Percentiles rank a stretch among this genome's conserved stretches.
Evolutionary conservation across 2,113 vertebrate species (phyloP).

Genomic region (Cheilinus undulatus): DNA sequence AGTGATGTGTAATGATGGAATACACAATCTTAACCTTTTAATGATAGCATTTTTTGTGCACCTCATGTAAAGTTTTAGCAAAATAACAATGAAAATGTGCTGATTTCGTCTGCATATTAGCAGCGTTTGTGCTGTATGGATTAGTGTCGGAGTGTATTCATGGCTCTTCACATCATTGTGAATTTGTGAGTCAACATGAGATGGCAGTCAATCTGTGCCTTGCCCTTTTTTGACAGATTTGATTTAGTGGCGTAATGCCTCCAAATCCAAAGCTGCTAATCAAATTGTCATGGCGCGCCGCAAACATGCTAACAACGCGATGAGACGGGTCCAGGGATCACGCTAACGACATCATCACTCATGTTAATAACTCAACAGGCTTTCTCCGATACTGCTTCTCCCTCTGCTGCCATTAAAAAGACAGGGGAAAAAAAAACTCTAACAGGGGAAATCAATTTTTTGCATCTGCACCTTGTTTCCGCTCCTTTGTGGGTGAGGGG

Average conservation of each 20-base stretch:
- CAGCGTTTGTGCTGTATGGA: slow-evolving; percentile 6
- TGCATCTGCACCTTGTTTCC: slow-evolving; percentile 57
- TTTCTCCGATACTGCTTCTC: slow-evolving; percentile 50
- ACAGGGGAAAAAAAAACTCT: slow-evolving; percentile 11
- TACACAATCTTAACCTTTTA: no score
- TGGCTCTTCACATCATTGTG: slow-evolving; percentile 19
- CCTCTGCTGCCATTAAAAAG: slow-evolving; percentile 34
- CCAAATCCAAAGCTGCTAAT: slow-evolving; percentile 61
- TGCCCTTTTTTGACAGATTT: slow-evolving; percentile 61
- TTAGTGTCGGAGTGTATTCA: slow-evolving; percentile 1
- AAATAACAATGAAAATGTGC: slow-evolving; percentile 3
- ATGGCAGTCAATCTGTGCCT: slow-evolving; percentile 39
- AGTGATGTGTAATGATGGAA: no score
- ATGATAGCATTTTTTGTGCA: no score
- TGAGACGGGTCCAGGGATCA: slow-evolving; percentile 53
- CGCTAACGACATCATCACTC: slow-evolving; percentile 72
- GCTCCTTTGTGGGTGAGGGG: slow-evolving; percentile 19
- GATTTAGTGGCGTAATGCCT: slow-evolving; percentile 58
- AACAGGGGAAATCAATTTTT: slow-evolving; percentile 58
- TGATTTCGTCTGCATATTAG: neutral
- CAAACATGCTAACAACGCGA: slow-evolving; percentile 70
- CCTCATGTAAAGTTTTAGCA: no score
- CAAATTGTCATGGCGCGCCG: slow-evolving; percentile 63
- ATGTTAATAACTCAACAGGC: slow-evolving; percentile 54
- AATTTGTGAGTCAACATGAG: slow-evolving; percentile 43